A percentile compares a stretch with the other conserved stretches of the same genome.
These are phyloP conservation scores for Calidris pygmaea DNA, from an alignment of 2,113 vertebrate genomes.

Conservation along the genomic window DNA sequence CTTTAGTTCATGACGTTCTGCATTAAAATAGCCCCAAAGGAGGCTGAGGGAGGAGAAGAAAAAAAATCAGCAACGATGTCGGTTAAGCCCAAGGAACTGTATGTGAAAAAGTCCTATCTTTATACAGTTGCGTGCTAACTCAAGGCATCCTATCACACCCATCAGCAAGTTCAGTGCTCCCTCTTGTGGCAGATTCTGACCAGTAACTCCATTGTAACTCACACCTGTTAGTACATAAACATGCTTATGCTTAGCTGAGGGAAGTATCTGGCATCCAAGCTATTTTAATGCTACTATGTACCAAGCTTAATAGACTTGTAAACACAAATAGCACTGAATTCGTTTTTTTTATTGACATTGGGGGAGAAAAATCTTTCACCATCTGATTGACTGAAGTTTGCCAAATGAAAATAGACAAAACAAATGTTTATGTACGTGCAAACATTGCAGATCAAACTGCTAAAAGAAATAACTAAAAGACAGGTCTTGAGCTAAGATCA, in stretches of 20 bases:
- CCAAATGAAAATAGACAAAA: slow-evolving; percentile 85
- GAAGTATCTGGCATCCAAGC: neutral
- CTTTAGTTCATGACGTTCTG: neutral
- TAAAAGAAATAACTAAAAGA: slow-evolving; percentile 88
- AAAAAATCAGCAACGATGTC: neutral
- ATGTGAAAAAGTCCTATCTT: rapidly evolving
- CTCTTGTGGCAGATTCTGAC: slow-evolving; percentile 63
- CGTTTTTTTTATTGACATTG: slow-evolving; percentile 89
- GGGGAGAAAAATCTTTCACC: slow-evolving; percentile 88
- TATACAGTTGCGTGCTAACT: too few relatives aligned
- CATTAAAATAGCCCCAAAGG: neutral
- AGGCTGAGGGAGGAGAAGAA: neutral
- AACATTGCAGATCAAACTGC: slow-evolving; percentile 80
- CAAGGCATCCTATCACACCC: neutral
- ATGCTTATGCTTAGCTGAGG: neutral
- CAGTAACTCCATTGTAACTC: neutral
- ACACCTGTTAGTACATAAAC: neutral
- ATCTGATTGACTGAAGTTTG: slow-evolving; percentile 87
- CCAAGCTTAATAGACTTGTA: slow-evolving; percentile 42
- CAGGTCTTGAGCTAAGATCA: slow-evolving; percentile 80
- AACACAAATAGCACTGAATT: slow-evolving; percentile 74
- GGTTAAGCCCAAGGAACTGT: neutral
- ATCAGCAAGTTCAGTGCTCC: slow-evolving; percentile 56
- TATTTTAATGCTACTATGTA: neutral
- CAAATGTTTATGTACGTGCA: slow-evolving; percentile 91